A percentile compares a stretch with the other conserved stretches of the same genome.
These are phyloP conservation scores for Hydriomena furcata DNA, from an alignment of 2,888 invertebrate species.

Conservation along the genomic window DNA sequence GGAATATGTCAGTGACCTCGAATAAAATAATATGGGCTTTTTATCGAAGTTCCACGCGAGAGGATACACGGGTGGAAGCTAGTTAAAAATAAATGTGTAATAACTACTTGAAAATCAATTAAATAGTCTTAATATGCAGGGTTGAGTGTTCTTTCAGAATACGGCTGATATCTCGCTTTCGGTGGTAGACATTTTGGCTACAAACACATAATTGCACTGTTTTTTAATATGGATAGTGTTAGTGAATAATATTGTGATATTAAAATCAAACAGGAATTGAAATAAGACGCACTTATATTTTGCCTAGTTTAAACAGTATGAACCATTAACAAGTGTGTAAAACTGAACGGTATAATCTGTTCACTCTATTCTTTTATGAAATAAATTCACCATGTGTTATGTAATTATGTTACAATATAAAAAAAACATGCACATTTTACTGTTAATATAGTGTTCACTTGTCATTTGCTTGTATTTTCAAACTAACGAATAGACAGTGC, in stretches of 20 bases:
- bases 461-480: constrained; percentile 43
- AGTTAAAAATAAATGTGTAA: no score
- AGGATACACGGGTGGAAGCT: no score
- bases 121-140: no score
- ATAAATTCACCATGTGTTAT: no score
- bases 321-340: background rate
- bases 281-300: constrained; percentile 23
- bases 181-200: background rate
- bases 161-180: no score
- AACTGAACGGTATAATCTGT: background rate
- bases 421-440: constrained; percentile 6
- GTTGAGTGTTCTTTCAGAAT: no score
- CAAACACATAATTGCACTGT: constrained; percentile 19
- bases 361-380: constrained; percentile 1
- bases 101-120: no score
- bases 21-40: no score
- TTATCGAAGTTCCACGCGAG: no score
- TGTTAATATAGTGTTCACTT: constrained; percentile 15
- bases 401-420: background rate
- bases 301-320: constrained; percentile 13
- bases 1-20: no score
- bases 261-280: constrained; percentile 34
- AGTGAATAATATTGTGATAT: constrained; percentile 32
- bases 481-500: constrained; percentile 76
- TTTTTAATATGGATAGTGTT: constrained; percentile 12